Base-by-base conservation (phyloP, 2,888 invertebrate species). In the Orchesellides sinensis region DNA sequence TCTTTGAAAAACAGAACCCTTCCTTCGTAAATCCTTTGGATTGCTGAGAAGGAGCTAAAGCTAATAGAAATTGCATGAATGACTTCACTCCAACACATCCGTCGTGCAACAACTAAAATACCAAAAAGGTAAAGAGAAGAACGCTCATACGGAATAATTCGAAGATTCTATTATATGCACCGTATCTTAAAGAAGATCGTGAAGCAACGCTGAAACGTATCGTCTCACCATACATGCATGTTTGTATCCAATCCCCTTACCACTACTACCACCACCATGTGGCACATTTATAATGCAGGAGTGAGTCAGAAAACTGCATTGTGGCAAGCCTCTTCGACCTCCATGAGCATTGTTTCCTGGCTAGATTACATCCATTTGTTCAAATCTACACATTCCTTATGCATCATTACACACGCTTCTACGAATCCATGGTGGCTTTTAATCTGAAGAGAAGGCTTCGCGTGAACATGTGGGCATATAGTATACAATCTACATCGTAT, bases 11-110 rank as follows among this genome's bases (percentile, higher is more conserved):
- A 73, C 27, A 54, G 21, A 72, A 10, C 23, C 35, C 52, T 66
- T 69, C 69, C 73, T 23, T 54, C 59, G 45, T 54, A 79, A 79
- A 70, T 70, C 79, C 72, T 73, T 54, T 68, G 69, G 74, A 63
- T 81, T 81, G 68, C 23, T 40, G 45, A 65, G 63, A 61, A 74
- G 47, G 65, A 74, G 81, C 68, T 61, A 74, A 54, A 66, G 74
- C 74, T 81, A 81, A 81, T 81, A 81, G 81, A 81, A 81, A 81
- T 81, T 81, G 81, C 74, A 81, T 81, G 74, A 81, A 81, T 74
- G 74, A 81, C 69, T 81, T 74, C 74, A 74, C 74, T 66, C 29
- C 59, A 69, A 40, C 59, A 61, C 49, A 84, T 77, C 73, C 54
- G 56, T 73, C 56, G 69, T 45, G 40, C 14, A 19, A 17, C 32